These are phyloP conservation scores for Notoglanidium macrostoma DNA, from an alignment of 2,797 vertebrate species.

Conservation along the genomic window DNA sequence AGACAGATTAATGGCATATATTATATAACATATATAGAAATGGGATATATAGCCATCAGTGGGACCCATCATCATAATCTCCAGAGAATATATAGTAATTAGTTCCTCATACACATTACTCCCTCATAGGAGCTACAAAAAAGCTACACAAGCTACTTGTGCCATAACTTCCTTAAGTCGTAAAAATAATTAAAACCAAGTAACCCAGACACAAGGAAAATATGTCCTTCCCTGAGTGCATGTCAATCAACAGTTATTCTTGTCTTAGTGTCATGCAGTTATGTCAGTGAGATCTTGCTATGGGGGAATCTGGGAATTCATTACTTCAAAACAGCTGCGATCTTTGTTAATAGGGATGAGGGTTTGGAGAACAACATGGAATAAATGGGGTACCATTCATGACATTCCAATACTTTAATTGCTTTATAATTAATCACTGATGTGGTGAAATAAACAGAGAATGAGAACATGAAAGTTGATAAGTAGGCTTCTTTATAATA, in stretches of 20 bases:
- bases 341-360: slow-evolving; percentile 55
- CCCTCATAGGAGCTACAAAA: slow-evolving; percentile 6
- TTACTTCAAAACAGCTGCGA: slow-evolving; percentile 71
- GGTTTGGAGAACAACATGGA: slow-evolving; percentile 23
- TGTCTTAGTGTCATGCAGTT: slow-evolving; percentile 62
- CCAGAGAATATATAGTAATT: slow-evolving; percentile 38
- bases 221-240: slow-evolving; percentile 53
- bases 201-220: slow-evolving; percentile 35
- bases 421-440: no score
- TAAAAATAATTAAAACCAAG: slow-evolving; percentile 14
- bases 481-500: background rate
- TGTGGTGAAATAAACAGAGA: background rate
- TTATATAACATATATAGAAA: slow-evolving; percentile 2
- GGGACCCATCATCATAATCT: slow-evolving; percentile 28
- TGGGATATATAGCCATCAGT: no score
- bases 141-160: background rate
- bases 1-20: slow-evolving; percentile 43
- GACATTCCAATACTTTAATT: background rate
- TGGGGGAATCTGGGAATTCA: slow-evolving; percentile 56
- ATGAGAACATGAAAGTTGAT: background rate
- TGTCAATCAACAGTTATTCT: slow-evolving; percentile 69
- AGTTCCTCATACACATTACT: slow-evolving; percentile 25
- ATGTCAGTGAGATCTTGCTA: slow-evolving; percentile 63
- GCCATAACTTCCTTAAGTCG: slow-evolving; percentile 11
- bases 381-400: background rate